A percentile compares a stretch with the other conserved stretches of the same genome.
These are phyloP conservation scores for Paracanthobrama guichenoti DNA, from an alignment of 2,113 vertebrate genomes.

Conservation along the genomic window DNA sequence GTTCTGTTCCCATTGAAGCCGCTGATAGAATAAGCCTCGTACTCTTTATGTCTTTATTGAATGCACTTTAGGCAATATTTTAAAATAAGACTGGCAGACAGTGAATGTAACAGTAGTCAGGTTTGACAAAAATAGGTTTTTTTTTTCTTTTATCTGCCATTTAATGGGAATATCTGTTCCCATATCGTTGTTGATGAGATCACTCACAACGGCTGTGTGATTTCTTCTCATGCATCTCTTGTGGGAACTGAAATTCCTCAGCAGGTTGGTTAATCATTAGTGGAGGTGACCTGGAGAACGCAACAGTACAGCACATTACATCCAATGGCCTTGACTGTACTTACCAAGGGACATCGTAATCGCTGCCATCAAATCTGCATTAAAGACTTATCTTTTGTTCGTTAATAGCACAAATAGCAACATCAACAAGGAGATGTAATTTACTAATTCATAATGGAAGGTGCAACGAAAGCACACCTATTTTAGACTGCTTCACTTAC, in stretches of 20 bases:
- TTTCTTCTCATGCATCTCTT: constrained; percentile 48
- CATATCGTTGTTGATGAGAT: constrained; percentile 28
- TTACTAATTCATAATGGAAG: constrained; percentile 21
- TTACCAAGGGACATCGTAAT: constrained; percentile 27
- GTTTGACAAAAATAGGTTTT: not conserved
- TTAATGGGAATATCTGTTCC: constrained; percentile 21
- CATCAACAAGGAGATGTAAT: constrained; percentile 18
- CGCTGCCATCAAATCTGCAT: constrained; percentile 37
- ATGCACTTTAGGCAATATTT: constrained; percentile 16
- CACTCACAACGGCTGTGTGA: constrained; percentile 1
- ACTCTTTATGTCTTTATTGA: constrained; percentile 30
- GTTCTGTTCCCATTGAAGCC: constrained; percentile 24
- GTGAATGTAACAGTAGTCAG: not conserved
- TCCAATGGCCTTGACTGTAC: constrained; percentile 40
- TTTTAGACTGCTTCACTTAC: constrained; percentile 8
- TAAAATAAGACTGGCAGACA: constrained; percentile 10
- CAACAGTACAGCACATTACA: constrained; percentile 36
- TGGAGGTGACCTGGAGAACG: constrained; percentile 41
- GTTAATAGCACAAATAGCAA: constrained; percentile 33
- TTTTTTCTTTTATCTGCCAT: not conserved
- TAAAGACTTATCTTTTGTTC: constrained; percentile 27
- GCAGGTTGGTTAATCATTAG: constrained; percentile 52
- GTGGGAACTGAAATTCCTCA: constrained; percentile 46
- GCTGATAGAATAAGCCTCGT: constrained; percentile 24
- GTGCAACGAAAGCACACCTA: not conserved